Conservation (phyloP, 2,113 vertebrate species). For the Crotalus horridus region DNA sequence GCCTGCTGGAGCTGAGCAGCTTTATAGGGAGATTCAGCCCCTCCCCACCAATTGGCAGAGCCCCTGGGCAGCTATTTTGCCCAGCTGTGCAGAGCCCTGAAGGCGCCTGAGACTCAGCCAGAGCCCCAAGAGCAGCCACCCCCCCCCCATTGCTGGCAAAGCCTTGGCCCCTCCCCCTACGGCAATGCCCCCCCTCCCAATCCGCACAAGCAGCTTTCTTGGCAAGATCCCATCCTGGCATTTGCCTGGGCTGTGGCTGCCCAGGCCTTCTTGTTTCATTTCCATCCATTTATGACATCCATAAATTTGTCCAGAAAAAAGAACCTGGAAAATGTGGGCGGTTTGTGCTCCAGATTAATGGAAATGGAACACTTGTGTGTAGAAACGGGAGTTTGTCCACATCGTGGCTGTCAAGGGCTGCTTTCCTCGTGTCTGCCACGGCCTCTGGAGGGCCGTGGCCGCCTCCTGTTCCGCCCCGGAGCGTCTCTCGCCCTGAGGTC, state of each 20-base stretch:
- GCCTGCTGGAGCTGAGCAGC: not conserved
- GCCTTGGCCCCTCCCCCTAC: not conserved
- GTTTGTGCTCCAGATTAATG: not conserved
- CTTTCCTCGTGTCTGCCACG: not conserved
- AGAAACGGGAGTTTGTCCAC: not conserved
- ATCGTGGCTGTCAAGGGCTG: not conserved
- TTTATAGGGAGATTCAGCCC: not conserved
- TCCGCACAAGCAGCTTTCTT: not conserved
- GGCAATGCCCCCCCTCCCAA: no score
- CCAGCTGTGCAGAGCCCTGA: not conserved
- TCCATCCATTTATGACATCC: not conserved
- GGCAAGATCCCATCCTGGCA: not conserved
- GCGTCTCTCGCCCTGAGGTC: not conserved
- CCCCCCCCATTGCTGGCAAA: not conserved
- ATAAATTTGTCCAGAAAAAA: not conserved
- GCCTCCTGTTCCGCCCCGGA: not conserved
- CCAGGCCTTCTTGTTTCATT: not conserved
- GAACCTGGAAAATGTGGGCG: not conserved
- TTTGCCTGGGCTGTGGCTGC: not conserved
- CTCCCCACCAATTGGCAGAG: not conserved
- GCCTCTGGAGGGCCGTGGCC: not conserved
- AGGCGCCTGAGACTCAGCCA: not conserved
- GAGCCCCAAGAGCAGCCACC: not conserved
- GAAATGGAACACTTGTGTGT: not conserved
- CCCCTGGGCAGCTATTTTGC: not conserved